phyloP scores from a whole-genome alignment of 2,797 vertebrate genomes.

The Myotis daubentonii region DNA sequence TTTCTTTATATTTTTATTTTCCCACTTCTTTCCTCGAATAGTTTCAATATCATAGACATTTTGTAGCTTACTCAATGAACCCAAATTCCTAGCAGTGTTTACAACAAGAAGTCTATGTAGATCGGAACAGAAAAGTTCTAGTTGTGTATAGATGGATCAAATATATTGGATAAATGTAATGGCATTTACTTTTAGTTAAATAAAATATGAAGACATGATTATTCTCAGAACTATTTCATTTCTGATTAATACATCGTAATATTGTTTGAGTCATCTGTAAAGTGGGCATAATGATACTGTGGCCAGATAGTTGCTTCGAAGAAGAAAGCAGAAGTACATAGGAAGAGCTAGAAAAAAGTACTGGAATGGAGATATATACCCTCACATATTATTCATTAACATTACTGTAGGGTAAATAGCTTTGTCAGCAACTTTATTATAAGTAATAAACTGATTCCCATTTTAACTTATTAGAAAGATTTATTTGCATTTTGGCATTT shows the following conservation, averaged over 20 bases:
- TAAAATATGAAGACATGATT: not conserved
- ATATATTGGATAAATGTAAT: not conserved
- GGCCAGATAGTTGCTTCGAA: not conserved
- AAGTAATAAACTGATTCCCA: conserved; percentile 29
- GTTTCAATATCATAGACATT: not conserved
- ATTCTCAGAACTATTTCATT: not conserved
- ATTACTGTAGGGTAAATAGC: not conserved
- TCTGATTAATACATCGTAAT: not conserved
- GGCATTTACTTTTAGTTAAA: not conserved
- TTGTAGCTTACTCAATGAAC: not conserved
- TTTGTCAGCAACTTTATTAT: conserved; percentile 36
- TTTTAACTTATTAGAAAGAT: conserved; percentile 65
- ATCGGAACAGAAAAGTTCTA: not conserved
- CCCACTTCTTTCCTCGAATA: not conserved
- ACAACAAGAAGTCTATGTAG: not conserved
- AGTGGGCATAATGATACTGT: not conserved
- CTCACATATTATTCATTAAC: not conserved
- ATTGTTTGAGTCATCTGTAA: not conserved
- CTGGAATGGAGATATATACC: not conserved
- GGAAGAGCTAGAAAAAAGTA: not conserved
- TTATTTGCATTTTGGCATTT: conserved; percentile 63
- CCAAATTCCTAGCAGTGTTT: not conserved
- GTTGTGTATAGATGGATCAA: not conserved
- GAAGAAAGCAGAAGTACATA: not conserved
- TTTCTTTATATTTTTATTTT: not conserved